These are phyloP conservation scores for Odontesthes bonariensis DNA, from an alignment of 2,113 vertebrate species.

Conservation along the genomic window DNA sequence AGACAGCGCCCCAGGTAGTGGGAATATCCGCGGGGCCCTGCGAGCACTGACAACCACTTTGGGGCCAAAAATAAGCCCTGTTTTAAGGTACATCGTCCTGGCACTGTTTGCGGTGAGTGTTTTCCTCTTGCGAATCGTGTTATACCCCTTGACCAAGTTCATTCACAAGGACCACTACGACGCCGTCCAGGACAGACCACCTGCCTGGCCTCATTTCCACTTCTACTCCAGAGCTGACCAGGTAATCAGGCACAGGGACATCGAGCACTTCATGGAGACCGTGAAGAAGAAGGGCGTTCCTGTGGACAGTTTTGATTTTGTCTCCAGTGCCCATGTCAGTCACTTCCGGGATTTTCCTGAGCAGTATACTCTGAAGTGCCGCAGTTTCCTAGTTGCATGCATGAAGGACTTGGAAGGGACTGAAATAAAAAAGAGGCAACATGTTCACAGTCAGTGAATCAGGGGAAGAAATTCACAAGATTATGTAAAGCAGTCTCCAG, in stretches of 20 bases:
- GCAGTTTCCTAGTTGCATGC: constrained; percentile 86
- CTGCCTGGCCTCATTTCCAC: constrained; percentile 92
- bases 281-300: constrained; percentile 81
- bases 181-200: constrained; percentile 82
- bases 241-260: constrained; percentile 85
- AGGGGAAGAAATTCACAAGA: neutral
- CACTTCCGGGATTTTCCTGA: constrained; percentile 89
- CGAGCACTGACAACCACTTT: constrained; percentile 87
- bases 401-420: constrained; percentile 54
- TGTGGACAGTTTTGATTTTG: constrained; percentile 88
- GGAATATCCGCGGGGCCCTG: constrained; percentile 87
- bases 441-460: constrained; percentile 54
- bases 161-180: constrained; percentile 92
- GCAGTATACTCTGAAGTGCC: constrained; percentile 87
- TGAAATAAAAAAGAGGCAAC: constrained; percentile 54
- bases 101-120: constrained; percentile 81
- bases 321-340: constrained; percentile 88
- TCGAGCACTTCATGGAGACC: constrained; percentile 84
- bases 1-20: constrained; percentile 91
- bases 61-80: constrained; percentile 74
- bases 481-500: neutral
- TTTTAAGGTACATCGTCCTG: constrained; percentile 83
- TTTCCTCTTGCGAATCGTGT: constrained; percentile 83
- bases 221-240: constrained; percentile 90
- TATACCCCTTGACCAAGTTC: constrained; percentile 90